Evolutionary conservation across 1,140 invertebrate species (phyloP), one percentile per base, ranked within the genome.

Genomic region (Brachionus plicatilis): DNA sequence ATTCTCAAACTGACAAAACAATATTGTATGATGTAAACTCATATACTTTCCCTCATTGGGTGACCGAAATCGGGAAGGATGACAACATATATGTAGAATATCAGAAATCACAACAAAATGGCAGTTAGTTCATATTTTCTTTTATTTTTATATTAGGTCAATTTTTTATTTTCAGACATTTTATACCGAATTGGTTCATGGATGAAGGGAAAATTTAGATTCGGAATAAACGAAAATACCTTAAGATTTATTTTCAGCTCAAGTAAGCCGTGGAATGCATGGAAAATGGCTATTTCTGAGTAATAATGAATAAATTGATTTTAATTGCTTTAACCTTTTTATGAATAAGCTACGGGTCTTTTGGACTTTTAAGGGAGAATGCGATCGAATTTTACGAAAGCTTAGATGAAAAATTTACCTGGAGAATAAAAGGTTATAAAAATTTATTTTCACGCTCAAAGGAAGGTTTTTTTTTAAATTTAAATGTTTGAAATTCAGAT

Each of bases 251-350:
- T 82, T 7, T 82, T 82, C 27, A 68, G 33, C 6, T 82, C 79
- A 12, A 82, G 79, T 47, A 82, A 68, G 27, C 79, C 79, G 3
- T 82, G 79, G 79, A 82, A 82, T 65, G 1, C 17, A 45, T 82
- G 79, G 79, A 82, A 82, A 82, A 12, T 82, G n/a, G 50, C 17
- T 68, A 27, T 82, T 27, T 82, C 79, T 7, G 65, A 82, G 79
- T 82, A 65, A 33, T 2, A 5, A 41, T 4, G 24, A 24, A 47
- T 2, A 20, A 76, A 20, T 2, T n/a, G 1, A 43, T 17, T 17
- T 24, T 20, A n/a, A 43, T 41, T 17, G 17, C 72, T 17, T 45
- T 76, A 12, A 43, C 4, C 11, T 29, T 5, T 41, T 12, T 12
- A 12, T 41, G 1, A 76, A 4, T 41, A 24, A 75, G 70, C 8